Evolutionary conservation across 2,113 vertebrate genomes (phyloP), one percentile per base, ranked within the genome.

Genomic region (Dasyprocta punctata): DNA sequence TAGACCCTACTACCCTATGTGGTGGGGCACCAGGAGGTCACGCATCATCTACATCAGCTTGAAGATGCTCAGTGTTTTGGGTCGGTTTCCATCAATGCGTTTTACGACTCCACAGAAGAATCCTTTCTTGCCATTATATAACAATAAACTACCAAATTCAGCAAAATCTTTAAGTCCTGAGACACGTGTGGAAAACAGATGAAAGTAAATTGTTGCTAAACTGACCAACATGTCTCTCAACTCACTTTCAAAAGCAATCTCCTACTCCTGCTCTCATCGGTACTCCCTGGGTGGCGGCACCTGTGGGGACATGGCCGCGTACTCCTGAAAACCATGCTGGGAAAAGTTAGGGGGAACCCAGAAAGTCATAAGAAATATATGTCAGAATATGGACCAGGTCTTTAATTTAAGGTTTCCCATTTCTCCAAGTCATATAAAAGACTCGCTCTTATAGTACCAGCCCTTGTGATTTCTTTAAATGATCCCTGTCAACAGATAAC

Each of bases 321-420:
- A 0, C 6, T 36, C 22, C 8, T 8, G 17, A 16, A 38, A 41
- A 61, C n/a, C 2, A 2, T 10, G 5, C 4, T 28, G 3, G 17
- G 38, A 65, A 52, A 47, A 0, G 0, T 6, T 26, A 20, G 5
- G 4, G 1, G 36, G 19, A 2, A 41, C 6, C 12, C 19, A 41
- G 26, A 3, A 10, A n/a, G 17, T 8, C 10, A 19, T 0, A 47
- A 71, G 26, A 36, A 11, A 67, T 2, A 47, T 3, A 12, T 6
- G 9, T 3, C 17, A 77, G 12, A 5, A 44, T 38, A n/a, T 6
- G 6, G 33, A 12, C 14, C 6, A 5, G 11, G 8, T 30, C 49
- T 84, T 77, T 58, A 60, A 24, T 22, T 38, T 80, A 81, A 95
- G 11, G 0, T 3, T 87, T 65, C 26, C 82, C 52, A 0, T 1